Conservation (phyloP, 2,888 invertebrate species). For the Himalopsyche kuldschensis region DNA sequence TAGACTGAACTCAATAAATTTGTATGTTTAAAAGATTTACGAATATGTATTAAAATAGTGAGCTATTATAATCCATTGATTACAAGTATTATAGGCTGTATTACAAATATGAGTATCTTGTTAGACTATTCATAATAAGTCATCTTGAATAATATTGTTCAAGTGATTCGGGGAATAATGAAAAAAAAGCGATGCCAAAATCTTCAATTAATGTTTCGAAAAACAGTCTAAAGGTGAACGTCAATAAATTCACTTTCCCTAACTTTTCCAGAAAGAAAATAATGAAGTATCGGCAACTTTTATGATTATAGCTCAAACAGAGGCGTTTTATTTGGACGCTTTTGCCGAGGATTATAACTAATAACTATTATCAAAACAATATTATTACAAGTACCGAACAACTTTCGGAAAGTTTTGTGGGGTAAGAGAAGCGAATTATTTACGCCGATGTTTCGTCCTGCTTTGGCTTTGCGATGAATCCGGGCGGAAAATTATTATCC, state of each 20-base stretch:
- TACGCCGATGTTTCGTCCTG: not conserved
- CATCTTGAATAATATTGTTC: no score
- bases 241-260: not conserved
- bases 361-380: not conserved
- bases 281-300: not conserved
- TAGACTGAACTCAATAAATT: no score
- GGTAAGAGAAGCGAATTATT: not conserved
- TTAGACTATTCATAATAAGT: no score
- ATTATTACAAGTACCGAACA: not conserved
- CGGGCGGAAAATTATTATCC: not conserved
- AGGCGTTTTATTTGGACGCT: not conserved
- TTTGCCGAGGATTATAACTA: not conserved
- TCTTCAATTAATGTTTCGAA: not conserved
- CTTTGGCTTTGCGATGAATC: not conserved
- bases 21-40: no score
- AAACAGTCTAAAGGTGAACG: not conserved
- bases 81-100: no score
- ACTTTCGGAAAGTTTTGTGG: not conserved
- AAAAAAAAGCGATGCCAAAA: not conserved
- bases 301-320: not conserved
- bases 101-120: no score
- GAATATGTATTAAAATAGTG: no score
- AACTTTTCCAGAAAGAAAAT: no score
- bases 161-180: not conserved
- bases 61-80: no score